Evolutionary conservation across 2,113 vertebrate genomes (phyloP), one percentile per base, ranked within the genome.

Genomic region (Pollachius pollachius): DNA sequence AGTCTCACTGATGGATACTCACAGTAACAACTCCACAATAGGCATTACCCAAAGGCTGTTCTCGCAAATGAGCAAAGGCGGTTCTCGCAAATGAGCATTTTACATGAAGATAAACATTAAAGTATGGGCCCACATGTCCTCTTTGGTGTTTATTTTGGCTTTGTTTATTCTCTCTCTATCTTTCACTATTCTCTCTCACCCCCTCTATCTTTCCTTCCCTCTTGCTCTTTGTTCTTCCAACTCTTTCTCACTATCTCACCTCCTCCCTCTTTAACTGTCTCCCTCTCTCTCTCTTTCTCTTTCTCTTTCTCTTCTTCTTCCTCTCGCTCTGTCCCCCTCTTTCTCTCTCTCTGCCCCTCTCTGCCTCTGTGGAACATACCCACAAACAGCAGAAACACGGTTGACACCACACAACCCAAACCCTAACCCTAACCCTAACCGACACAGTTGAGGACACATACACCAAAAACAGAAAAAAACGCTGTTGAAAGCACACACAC

Each of bases 21-120:
- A 13, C 65, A 67, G 0, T 7, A 7, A 60, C 70, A 34, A 72
- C 23, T 13, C 12, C 37, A 65, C 21, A 64, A 48, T 67, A 64
- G 27, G 27, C 57, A 62, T 23, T 65, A 15, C 67, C 25, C 52
- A 34, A 48, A 15, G 15, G 58, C 27, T 18, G 5, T 41, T 73
- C 64, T 67, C n/a, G 67, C 64, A 66, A 54, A 41, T 34, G 52
- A 52, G 23, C 64, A 52, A 12, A 17, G 13, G 57, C 18, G 17
- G 5, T 48, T 74, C 65, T 67, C 37, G 64, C 64, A 65, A 52
- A 41, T 34, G 52, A 52, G 23, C 64, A 52, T 48, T 48, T 48
- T 48, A 48, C 41, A 48, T 48, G 41, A 15, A 57, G 5, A 57
- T 17, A 57, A 17, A 57, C 54, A 57, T 57, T 57, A 15, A 57